A percentile compares a stretch with the other conserved stretches of the same genome.
phyloP scores from a whole-genome alignment of 2,113 vertebrate species.

The Anguilla japonica region DNA sequence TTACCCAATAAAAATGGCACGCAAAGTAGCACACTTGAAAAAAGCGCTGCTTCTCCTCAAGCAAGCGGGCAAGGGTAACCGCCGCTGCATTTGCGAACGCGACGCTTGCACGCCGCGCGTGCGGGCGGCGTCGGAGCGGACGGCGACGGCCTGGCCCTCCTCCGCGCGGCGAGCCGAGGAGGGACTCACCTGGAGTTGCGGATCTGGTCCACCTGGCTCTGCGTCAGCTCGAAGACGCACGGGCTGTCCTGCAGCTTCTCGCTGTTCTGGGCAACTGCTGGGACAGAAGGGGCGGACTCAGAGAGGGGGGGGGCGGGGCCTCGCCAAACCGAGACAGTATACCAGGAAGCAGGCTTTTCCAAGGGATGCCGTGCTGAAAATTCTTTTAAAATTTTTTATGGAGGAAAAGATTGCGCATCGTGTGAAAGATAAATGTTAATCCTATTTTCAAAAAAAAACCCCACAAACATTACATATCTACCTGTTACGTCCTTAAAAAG shows the following conservation, averaged over 20 bases:
- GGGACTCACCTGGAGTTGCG: conserved; percentile 88
- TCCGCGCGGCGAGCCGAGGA: background rate
- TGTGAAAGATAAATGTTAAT: no score
- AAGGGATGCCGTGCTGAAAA: background rate
- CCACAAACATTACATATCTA: background rate
- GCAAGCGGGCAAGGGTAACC: background rate
- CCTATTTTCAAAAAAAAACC: background rate
- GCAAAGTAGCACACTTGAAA: background rate
- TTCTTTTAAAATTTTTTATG: background rate
- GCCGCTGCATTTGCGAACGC: background rate
- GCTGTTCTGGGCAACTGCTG: conserved; percentile 87
- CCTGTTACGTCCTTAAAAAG: no score
- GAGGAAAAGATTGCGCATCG: no score
- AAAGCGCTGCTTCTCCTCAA: background rate
- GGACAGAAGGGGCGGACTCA: conserved; percentile 15
- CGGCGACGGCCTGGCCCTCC: background rate
- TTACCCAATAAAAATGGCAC: background rate
- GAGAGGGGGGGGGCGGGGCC: background rate
- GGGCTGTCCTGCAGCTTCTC: conserved; percentile 98
- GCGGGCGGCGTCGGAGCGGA: background rate
- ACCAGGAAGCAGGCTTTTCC: background rate
- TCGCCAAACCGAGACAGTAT: background rate
- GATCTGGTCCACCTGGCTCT: conserved; percentile 90
- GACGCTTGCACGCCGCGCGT: no score
- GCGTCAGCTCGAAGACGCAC: conserved; percentile 89